Evolutionary conservation across 2,888 invertebrate species (phyloP), one percentile per base, ranked within the genome.

Genomic region (Amaurobius ferox): DNA sequence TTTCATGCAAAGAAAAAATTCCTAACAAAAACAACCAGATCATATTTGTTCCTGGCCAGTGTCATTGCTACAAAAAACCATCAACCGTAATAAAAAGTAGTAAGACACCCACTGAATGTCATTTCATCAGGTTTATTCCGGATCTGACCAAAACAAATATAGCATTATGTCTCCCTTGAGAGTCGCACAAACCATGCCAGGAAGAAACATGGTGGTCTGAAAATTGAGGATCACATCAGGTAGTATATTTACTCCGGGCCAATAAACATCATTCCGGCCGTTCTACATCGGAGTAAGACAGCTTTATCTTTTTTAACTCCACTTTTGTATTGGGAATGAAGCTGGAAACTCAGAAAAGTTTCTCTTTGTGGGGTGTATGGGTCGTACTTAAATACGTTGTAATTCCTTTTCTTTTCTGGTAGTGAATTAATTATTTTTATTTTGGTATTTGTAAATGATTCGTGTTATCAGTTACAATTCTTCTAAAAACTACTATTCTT

Each of bases 131-230:
- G n/a, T 3, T 55, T 55, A 55, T 55, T 16, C 55, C 3, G 5
- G 23, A 23, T 3, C 19, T 23, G 19, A 55, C 1, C 16, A 44
- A 55, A 55, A 55, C 55, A 23, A 23, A 19, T 6, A 55, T 23
- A 23, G 3, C 19, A 55, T 55, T 19, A 55, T 55, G 5, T 23
- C 23, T 55, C 55, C 23, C 55, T 23, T 6, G 55, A 11, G 55
- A 23, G 5, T 23, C 2, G 5, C 23, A 55, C 19, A n/a, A 55
- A 55, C 55, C 1, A 55, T 23, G 1, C 3, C 19, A 1, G 23
- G 23, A 55, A 55, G 55, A 55, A 55, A 55, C 55, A 55, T 23
- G 5, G 55, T 55, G 44, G 44, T n/a, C 55, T 55, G 55, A 55
- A 55, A 55, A 55, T 16, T 23, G 55, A 55, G 23, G 23, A 55